phyloP scores from a whole-genome alignment of 1,140 invertebrate genomes.

The Drosophila melanica region DNA sequence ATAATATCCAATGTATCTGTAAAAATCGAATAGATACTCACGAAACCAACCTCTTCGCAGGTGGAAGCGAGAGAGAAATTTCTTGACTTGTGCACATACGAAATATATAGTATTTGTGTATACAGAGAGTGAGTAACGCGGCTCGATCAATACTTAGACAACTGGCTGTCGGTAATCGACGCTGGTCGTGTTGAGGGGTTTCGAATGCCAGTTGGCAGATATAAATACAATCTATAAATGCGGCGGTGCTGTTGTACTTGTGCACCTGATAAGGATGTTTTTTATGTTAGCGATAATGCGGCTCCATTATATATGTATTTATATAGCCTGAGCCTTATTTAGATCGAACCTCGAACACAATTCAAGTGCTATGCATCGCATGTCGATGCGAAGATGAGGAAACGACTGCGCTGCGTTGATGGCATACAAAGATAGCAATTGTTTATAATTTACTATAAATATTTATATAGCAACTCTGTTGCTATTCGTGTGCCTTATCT shows the following conservation, averaged over 20 bases:
- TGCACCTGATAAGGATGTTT: constrained; percentile 40
- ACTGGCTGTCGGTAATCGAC: constrained; percentile 27
- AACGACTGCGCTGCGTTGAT: constrained; percentile 26
- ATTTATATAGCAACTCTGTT: constrained; percentile 49
- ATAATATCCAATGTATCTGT: not conserved
- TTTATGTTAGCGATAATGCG: constrained; percentile 20
- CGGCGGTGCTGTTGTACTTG: constrained; percentile 6
- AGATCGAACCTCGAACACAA: constrained; percentile 37
- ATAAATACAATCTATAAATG: constrained; percentile 16
- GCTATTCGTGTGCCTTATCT: constrained; percentile 9
- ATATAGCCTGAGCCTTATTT: constrained; percentile 22
- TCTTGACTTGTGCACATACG: not conserved
- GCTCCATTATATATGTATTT: constrained; percentile 5
- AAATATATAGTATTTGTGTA: constrained; percentile 8
- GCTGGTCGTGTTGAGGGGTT: constrained; percentile 2
- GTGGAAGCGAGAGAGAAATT: not conserved
- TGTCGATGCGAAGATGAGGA: constrained; percentile 45
- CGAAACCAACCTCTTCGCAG: not conserved
- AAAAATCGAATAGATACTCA: not conserved
- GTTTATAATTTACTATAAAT: constrained; percentile 65
- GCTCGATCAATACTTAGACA: constrained; percentile 43
- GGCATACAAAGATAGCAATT: constrained; percentile 65
- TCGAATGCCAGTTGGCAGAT: constrained; percentile 18
- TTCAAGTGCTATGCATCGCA: constrained; percentile 52
- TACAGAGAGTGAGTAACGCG: constrained; percentile 10